Base-by-base conservation (phyloP, 2,888 invertebrate species). In the Trimorus sp. region DNA sequence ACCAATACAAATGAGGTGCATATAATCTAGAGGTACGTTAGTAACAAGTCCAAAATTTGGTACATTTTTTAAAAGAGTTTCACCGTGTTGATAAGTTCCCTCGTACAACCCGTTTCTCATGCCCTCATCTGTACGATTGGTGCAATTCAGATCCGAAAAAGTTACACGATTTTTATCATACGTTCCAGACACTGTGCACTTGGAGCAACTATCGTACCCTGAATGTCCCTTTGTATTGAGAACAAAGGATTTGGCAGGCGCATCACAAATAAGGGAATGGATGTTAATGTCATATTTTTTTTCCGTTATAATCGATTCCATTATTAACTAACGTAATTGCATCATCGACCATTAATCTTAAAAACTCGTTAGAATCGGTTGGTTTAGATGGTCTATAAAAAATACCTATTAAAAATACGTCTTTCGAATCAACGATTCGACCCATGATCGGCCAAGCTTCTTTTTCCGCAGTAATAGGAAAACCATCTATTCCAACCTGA, bases 1-100 rank as follows among this genome's bases (percentile, higher is more conserved):
- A n/a, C 66, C 66, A n/a, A 66, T 42, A 9, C 53, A 66, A 7
- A 66, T 36, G 1, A 66, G 54, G 51, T 66, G 66, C 65, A 65
- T 65, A 37, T 65, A n/a, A n/a, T n/a, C n/a, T n/a, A n/a, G n/a
- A n/a, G n/a, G n/a, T n/a, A n/a, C n/a, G n/a, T n/a, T n/a, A 65
- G 42, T 12, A 1, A 66, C 36, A 16, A 53, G 40, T 16, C 66
- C 66, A 38, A 66, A 53, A 53, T 42, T 12, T 7, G 66, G 66
- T n/a, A 66, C 26, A 6, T 42, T 6, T 0, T 2, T n/a, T 1
- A 66, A 40, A 12, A 66, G 14, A 6, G 14, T 37, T 9, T 5
- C 1, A 11, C 38, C 49, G 14, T 37, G 36, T 26, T 63, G 63
- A n/a, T 51, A 12, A 5, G 26, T 16, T 15, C 14, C 14, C 6